Evolutionary conservation across 1,140 invertebrate species (phyloP), one percentile per base, ranked within the genome.

Genomic region (Zeugodacus cucurbitae): DNA sequence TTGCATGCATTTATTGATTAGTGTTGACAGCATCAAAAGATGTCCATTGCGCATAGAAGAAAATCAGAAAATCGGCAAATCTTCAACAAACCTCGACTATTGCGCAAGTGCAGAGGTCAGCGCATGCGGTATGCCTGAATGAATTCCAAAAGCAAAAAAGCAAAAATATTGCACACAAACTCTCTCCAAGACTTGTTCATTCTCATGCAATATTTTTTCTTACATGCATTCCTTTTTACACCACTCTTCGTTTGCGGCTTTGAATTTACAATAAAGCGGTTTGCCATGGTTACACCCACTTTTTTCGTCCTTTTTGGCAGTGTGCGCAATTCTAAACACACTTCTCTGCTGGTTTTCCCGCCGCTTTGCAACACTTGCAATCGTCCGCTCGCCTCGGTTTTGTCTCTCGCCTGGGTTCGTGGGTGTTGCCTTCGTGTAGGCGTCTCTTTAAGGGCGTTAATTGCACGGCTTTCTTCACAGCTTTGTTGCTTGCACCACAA

Each of bases 1-100:
- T 32, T 87, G 20, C 6, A 32, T 67, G 37, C 59, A 48, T 62
- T 48, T 59, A 67, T 86, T 88, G 88, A 88, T 86, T 82, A 87
- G 90, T 90, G 91, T 89, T 92, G 91, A 92, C 91, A 92, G 90
- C 89, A 92, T 91, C 89, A 90, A 91, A 90, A 91, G 64, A 89
- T 90, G 54, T n/a, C 34, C 44, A 86, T 86, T 64, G 4, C n/a
- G 57, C 3, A 58, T 8, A 26, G 22, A 37, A 57, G 5, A 34
- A 87, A 64, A 37, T 58, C 74, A 57, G 5, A 34, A 87, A 64
- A 37, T 58, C 74, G n/a, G n/a, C 62, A 54, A 88, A 88, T 82
- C 26, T n/a, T 34, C 54, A 54, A 58, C 41, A 88, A 70, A 54
- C 20, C 20, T 17, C 26, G 4, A 70, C 26, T 87, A 29, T 37